A percentile compares a stretch with the other conserved stretches of the same genome.
phyloP scores from a whole-genome alignment of 2,797 vertebrate genomes.

The Capromys pilorides region DNA sequence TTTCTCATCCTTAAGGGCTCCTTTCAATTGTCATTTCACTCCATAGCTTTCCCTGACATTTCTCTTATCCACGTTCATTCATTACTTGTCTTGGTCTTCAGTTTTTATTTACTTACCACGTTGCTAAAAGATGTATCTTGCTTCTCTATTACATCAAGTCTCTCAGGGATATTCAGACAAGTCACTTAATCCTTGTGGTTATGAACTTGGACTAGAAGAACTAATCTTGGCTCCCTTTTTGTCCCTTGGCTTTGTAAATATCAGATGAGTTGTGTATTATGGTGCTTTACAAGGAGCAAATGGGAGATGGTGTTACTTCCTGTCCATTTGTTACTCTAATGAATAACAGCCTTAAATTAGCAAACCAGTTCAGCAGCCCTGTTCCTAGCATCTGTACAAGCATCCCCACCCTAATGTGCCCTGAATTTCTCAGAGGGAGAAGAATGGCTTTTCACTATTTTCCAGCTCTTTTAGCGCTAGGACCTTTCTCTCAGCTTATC shows the following conservation, averaged over 20 bases:
- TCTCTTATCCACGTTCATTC: slow-evolving; percentile 9
- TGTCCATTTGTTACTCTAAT: slow-evolving; percentile 21
- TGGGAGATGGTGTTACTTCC: background rate
- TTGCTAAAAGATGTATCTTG: background rate
- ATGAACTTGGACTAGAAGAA: background rate
- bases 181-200: background rate
- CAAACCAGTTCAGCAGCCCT: background rate
- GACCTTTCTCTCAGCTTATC: background rate
- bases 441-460: background rate
- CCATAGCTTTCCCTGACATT: background rate
- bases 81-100: background rate
- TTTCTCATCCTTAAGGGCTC: background rate
- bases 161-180: background rate
- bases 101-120: background rate
- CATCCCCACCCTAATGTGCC: background rate
- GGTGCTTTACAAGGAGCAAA: background rate
- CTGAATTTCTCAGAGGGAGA: background rate
- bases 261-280: background rate
- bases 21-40: background rate
- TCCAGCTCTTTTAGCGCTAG: background rate
- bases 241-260: slow-evolving; percentile 24
- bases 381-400: background rate
- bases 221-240: background rate
- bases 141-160: background rate
- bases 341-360: slow-evolving; percentile 1